phyloP scores from a whole-genome alignment of 35 echinoderm and acorn worm genomes.

The Lytechinus variegatus region DNA sequence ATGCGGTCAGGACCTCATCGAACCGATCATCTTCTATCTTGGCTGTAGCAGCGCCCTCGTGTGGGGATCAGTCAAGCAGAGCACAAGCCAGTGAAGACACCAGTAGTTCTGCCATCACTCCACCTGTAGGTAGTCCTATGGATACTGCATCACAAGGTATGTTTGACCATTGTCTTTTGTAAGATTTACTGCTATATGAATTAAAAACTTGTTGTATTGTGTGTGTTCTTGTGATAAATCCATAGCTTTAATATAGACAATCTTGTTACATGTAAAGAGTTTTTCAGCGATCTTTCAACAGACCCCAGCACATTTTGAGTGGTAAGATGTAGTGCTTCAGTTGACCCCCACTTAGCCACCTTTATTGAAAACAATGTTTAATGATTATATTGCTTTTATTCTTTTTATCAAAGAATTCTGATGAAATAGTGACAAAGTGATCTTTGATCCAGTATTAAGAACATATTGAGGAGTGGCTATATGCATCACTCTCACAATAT shows the following conservation, averaged over 20 bases:
- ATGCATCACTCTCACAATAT: background rate
- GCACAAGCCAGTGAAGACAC: conserved; percentile 29
- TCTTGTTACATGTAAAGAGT: too few relatives aligned
- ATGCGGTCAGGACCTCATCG: background rate
- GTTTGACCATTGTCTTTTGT: background rate
- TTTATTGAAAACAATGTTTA: background rate
- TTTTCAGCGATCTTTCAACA: too few relatives aligned
- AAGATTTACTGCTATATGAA: background rate
- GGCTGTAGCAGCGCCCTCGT: conserved; percentile 24
- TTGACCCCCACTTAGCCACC: too few relatives aligned
- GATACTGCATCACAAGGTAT: conserved; percentile 70
- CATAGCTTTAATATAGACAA: too few relatives aligned
- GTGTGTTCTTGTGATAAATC: too few relatives aligned
- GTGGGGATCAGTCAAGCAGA: conserved; percentile 43
- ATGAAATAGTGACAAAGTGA: background rate
- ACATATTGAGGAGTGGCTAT: background rate
- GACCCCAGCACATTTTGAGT: too few relatives aligned
- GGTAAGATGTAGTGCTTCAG: too few relatives aligned
- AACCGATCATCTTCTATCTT: conserved; percentile 3
- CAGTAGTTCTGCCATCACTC: conserved; percentile 19
- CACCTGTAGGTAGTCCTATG: conserved; percentile 63
- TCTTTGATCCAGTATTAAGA: background rate
- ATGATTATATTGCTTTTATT: background rate
- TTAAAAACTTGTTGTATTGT: background rate
- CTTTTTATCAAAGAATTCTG: background rate